Evolutionary conservation across 2,888 invertebrate species (phyloP), one percentile per base, ranked within the genome.

Genomic region (Drosophila mimetica): DNA sequence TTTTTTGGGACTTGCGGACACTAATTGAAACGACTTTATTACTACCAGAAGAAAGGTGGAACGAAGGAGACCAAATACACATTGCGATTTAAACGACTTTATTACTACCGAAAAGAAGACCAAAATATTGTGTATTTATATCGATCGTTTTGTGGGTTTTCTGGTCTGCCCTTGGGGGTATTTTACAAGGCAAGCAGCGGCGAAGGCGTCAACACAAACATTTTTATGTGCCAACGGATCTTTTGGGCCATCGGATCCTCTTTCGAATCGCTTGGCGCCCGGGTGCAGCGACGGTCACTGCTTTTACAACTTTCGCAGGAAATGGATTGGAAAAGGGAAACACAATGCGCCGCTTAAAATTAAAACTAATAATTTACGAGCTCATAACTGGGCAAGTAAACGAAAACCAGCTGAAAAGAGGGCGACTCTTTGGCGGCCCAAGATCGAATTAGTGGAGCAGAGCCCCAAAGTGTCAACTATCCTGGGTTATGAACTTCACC

Each of bases 1-100:
- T 66, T 61, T 61, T 69, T 48, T 55, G 51, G 71, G 65, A 76
- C 37, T 59, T 37, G 20, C 77, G 61, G 66, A 72, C 65, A 55
- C 79, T 82, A 82, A 85, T 85, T 83, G 76, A 82, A 87, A 84
- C 83, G 69, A 77, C 84, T 84, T 84, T 87, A 87, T 84, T 84
- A 85, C 79, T 64, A 70, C 71, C 73, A 72, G 75, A 86, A 75
- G 72, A 58, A 64, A 65, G 28, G 57, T 59, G 41, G 65, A 65
- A 47, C 25, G 5, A 16, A 30, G 28, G 18, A 22, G 32, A 36
- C 52, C 39, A 46, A 53, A 58, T 61, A 39, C 36, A 18, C 28
- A 36, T 46, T 46, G 28, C 46, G 28, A 37, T 20, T 83, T 74
- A 83, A 83, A 83, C 86, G 69, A 79, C 87, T 84, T 84, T 84